phyloP scores from a whole-genome alignment of 2,888 invertebrate species.

The Mythimna impura region DNA sequence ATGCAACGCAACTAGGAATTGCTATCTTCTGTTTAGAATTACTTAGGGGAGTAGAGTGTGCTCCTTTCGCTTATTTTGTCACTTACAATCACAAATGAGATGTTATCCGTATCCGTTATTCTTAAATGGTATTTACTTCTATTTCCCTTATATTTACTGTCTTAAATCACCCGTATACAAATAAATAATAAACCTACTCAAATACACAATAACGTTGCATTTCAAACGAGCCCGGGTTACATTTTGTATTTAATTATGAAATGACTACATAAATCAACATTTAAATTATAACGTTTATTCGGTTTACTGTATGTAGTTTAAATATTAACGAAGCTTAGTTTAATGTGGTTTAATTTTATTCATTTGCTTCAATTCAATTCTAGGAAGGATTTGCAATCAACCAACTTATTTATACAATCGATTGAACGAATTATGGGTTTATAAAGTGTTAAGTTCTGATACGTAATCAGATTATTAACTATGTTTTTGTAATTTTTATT shows the following conservation, averaged over 20 bases:
- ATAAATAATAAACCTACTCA: slow-evolving; percentile 9
- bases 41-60: neutral
- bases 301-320: slow-evolving; percentile 1
- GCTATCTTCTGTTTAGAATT: neutral
- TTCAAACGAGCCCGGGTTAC: slow-evolving; percentile 6
- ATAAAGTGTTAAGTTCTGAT: too few relatives aligned
- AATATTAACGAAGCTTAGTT: slow-evolving; percentile 27
- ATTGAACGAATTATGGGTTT: too few relatives aligned
- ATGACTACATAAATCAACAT: slow-evolving; percentile 41
- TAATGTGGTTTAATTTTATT: slow-evolving; percentile 5
- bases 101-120: neutral
- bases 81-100: neutral
- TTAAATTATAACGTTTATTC: slow-evolving; percentile 22
- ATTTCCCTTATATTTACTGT: neutral
- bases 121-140: neutral
- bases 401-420: neutral
- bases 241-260: slow-evolving; percentile 38
- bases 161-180: neutral
- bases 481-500: too few relatives aligned
- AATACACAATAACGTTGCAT: slow-evolving; percentile 16
- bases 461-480: too few relatives aligned
- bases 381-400: neutral
- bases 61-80: too few relatives aligned
- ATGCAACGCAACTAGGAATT: slow-evolving; percentile 22
- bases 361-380: neutral